These are phyloP conservation scores for Macrotus californicus DNA, from an alignment of 2,113 vertebrate genomes.

Conservation along the genomic window DNA sequence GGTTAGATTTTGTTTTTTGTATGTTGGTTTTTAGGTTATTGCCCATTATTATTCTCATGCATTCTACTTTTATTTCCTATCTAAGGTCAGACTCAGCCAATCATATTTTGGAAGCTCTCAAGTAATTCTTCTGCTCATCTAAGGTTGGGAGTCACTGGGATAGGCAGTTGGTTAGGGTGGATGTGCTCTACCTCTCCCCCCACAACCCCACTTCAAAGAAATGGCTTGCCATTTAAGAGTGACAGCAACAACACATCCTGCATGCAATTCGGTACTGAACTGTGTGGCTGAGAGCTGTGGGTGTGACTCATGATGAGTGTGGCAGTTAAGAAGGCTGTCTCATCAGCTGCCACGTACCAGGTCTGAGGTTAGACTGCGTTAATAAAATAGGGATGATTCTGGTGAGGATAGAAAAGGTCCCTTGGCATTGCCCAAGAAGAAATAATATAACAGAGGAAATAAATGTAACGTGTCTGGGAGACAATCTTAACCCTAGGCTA, in stretches of 20 bases:
- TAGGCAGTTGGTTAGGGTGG: neutral
- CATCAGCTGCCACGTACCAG: neutral
- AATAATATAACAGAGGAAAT: neutral
- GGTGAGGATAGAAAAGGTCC: neutral
- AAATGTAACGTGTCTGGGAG: neutral
- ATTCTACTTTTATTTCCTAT: neutral
- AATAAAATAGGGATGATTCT: neutral
- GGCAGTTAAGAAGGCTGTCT: neutral
- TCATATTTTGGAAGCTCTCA: neutral
- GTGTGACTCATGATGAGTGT: neutral
- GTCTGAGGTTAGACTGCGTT: neutral
- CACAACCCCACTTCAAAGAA: neutral
- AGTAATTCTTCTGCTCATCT: neutral
- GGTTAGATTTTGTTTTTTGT: neutral
- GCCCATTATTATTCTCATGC: neutral
- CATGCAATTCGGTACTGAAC: neutral
- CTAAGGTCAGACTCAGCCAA: neutral
- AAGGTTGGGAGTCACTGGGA: neutral
- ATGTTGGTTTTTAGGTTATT: neutral
- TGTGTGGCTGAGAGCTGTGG: neutral
- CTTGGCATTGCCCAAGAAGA: neutral
- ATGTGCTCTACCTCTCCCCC: fast-evolving
- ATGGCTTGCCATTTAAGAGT: neutral
- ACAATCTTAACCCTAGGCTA: neutral
- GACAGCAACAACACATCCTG: neutral